Conservation (phyloP, 2,888 invertebrate species). For the Oligia strigilis region DNA sequence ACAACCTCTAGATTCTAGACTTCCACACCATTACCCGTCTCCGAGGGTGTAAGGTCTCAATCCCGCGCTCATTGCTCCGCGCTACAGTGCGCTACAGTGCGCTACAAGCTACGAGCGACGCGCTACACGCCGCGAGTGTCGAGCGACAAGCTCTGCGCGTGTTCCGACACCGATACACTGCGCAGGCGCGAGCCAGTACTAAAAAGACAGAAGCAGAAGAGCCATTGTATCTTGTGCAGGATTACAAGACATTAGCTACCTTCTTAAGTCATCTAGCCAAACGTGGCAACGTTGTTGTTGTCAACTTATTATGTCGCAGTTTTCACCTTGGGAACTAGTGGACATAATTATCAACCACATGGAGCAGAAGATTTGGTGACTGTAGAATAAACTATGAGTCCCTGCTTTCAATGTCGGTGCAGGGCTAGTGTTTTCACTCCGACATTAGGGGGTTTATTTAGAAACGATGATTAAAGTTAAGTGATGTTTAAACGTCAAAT, state of each 20-base stretch:
- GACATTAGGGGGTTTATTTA: too few species aligned
- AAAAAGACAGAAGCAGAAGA: not conserved
- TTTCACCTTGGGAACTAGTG: not conserved
- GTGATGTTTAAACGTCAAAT: not conserved
- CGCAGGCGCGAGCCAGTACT: conserved; percentile 12
- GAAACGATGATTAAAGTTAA: too few species aligned
- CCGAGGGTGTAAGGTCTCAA: conserved; percentile 36
- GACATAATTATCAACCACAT: not conserved
- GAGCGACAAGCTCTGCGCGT: conserved; percentile 42
- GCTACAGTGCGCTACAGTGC: not conserved
- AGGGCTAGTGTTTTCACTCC: not conserved
- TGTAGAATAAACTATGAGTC: not conserved
- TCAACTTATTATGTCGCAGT: not conserved
- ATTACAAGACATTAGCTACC: not conserved
- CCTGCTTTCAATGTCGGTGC: not conserved
- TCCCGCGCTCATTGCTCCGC: conserved; percentile 14
- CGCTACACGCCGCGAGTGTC: conserved; percentile 47
- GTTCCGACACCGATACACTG: conserved; percentile 46
- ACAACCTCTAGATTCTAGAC: not conserved
- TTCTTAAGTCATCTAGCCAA: not conserved
- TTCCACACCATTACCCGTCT: not conserved
- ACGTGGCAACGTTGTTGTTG: not conserved
- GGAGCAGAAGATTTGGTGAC: not conserved
- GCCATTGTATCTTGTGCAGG: not conserved
- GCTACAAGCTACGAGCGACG: conserved; percentile 16